Evolutionary conservation across 2,888 invertebrate species (phyloP).

Genomic region (Netelia inedita): DNA sequence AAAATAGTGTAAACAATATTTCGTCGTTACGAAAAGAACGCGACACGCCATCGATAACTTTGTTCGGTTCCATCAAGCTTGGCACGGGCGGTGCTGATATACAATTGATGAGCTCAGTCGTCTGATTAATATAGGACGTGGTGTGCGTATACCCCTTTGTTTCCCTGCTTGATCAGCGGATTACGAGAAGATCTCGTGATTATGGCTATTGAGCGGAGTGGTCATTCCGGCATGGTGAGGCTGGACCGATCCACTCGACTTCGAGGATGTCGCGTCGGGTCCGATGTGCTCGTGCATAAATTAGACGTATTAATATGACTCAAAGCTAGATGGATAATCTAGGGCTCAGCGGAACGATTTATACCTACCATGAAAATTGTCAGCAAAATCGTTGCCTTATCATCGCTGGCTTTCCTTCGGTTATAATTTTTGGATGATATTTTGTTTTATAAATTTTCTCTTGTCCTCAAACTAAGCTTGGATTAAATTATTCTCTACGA

Average conservation of each 20-base stretch:
- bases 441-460: too few species aligned
- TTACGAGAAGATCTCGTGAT: constrained; percentile 35
- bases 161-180: constrained; percentile 43
- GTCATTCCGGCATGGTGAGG: constrained; percentile 22
- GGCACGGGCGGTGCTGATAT: neutral
- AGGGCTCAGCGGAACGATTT: constrained; percentile 5
- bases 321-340: constrained; percentile 60
- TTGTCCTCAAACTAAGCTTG: too few species aligned
- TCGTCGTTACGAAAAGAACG: neutral
- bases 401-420: neutral
- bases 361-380: neutral
- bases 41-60: too few species aligned
- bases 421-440: too few species aligned
- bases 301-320: constrained; percentile 76
- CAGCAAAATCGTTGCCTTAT: neutral
- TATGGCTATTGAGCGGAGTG: constrained; percentile 47
- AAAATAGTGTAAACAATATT: neutral
- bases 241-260: constrained; percentile 29
- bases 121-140: constrained; percentile 23
- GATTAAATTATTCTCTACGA: too few species aligned
- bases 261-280: constrained; percentile 27
- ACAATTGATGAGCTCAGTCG: neutral
- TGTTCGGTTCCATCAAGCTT: neutral
- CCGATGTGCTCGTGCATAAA: constrained; percentile 74
- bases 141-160: constrained; percentile 41